phyloP scores from a whole-genome alignment of 1,140 invertebrate species.

The Cecropterus lyciades region DNA sequence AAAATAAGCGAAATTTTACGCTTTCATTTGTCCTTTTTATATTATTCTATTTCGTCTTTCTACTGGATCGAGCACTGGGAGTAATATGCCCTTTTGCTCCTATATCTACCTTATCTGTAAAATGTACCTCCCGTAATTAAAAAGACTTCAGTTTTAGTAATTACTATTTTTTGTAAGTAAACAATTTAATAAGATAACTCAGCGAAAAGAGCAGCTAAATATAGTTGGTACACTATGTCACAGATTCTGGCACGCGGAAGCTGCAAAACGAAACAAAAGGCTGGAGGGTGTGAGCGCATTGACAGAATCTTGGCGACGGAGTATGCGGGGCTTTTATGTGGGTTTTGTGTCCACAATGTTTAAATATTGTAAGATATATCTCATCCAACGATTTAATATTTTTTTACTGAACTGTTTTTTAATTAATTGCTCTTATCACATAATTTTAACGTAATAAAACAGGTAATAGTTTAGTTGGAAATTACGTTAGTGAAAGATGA shows the following conservation, averaged over 20 bases:
- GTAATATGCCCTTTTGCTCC: too few species aligned
- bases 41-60: too few species aligned
- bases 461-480: too few species aligned
- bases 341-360: neutral
- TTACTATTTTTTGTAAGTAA: neutral
- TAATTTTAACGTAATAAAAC: too few species aligned
- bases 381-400: neutral
- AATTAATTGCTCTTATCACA: too few species aligned
- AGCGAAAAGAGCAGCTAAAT: neutral
- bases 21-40: too few species aligned
- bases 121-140: too few species aligned
- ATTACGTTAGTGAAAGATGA: too few species aligned
- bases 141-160: too few species aligned
- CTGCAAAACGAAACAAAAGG: slow-evolving; percentile 1
- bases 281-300: neutral
- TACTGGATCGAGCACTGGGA: too few species aligned
- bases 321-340: neutral
- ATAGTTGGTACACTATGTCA: neutral
- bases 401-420: neutral
- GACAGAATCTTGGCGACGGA: neutral
- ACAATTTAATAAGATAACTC: neutral
- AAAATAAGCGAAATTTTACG: too few species aligned
- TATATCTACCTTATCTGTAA: too few species aligned
- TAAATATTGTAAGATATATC: neutral
- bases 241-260: neutral